Conservation (phyloP, 2,113 vertebrate genomes). For the Holacanthus passer region DNA sequence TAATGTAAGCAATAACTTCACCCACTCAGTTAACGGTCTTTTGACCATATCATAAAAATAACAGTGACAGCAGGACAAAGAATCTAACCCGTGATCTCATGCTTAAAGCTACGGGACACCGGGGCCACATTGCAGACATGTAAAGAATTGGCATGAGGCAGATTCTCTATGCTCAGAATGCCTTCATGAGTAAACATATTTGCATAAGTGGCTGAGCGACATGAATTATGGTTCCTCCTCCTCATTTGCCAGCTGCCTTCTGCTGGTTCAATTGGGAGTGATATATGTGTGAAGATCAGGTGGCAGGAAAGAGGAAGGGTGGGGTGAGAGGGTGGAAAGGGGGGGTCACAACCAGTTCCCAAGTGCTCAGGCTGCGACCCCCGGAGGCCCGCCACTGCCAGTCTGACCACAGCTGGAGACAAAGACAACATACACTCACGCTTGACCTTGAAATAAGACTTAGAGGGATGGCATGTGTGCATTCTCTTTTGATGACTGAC, state of each 20-base stretch:
- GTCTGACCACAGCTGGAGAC: conserved; percentile 75
- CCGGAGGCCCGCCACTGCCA: conserved; percentile 49
- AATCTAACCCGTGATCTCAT: conserved; percentile 45
- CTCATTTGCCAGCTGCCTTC: conserved; percentile 77
- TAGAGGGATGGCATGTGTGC: conserved; percentile 42
- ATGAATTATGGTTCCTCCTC: conserved; percentile 78
- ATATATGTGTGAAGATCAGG: conserved; percentile 83
- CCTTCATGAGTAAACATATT: conserved; percentile 83
- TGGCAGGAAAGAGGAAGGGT: conserved; percentile 64
- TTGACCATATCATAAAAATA: conserved; percentile 61
- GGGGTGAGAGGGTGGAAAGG: conserved; percentile 14
- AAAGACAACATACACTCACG: conserved; percentile 50
- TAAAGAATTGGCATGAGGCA: conserved; percentile 67
- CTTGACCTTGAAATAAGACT: conserved; percentile 79
- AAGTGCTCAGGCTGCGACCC: conserved; percentile 65
- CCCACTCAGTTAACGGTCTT: conserved; percentile 20
- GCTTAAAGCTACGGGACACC: conserved; percentile 44
- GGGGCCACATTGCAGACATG: conserved; percentile 57
- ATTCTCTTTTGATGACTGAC: conserved; percentile 62
- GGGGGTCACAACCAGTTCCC: conserved; percentile 65
- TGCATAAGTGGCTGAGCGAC: conserved; percentile 79
- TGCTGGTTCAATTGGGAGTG: conserved; percentile 75
- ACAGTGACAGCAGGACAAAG: conserved; percentile 45
- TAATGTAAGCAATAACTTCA: conserved; percentile 1
- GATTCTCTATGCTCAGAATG: conserved; percentile 66